Evolutionary conservation across 2,888 invertebrate genomes (phyloP), one percentile per base, ranked within the genome.

Genomic region (Bunonema sp.): DNA sequence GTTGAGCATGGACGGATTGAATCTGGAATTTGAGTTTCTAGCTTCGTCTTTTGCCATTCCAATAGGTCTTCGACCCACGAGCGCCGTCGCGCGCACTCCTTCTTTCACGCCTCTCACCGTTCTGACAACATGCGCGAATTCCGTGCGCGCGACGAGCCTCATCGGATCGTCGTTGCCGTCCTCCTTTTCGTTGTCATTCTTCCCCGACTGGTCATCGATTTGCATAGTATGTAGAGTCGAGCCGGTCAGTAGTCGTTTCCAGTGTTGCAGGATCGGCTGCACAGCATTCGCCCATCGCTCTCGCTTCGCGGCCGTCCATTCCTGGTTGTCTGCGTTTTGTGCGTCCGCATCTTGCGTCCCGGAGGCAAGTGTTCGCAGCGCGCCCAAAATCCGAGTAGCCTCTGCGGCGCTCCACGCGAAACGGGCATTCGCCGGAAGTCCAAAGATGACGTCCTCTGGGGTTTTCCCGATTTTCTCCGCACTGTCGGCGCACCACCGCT

Each of bases 341-440:
- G 8, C n/a, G 8, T 26, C 28, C 8, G 28, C n/a, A 26, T 26
- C n/a, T 26, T 26, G 8, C n/a, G 8, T 12, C 8, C 8, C 28
- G 8, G n/a, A 26, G n/a, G n/a, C 8, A 10, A 10, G 8, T 21
- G 41, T 49, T 28, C 62, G 77, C 4, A 83, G 72, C 45, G 79
- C 77, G 1, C 70, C 68, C 36, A 83, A 74, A n/a, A 82, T 78
- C 43, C 70, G 63, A 23, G 57, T 59, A 46, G 76, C 75, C 3
- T 79, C 77, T 41, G 78, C 79, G 50, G 79, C 77, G 69, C 87
- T 84, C 78, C 83, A 82, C 7, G 84, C 81, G 38, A 80, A 74
- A 50, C 84, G 80, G 44, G 87, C 83, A 69, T 88, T 89, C 38
- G 80, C 80, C 0, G 89, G 83, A 35, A 89, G 72, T 2, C 84